Base-by-base conservation (phyloP, 2,797 vertebrate species). In the Rhodeus uyekii region DNA sequence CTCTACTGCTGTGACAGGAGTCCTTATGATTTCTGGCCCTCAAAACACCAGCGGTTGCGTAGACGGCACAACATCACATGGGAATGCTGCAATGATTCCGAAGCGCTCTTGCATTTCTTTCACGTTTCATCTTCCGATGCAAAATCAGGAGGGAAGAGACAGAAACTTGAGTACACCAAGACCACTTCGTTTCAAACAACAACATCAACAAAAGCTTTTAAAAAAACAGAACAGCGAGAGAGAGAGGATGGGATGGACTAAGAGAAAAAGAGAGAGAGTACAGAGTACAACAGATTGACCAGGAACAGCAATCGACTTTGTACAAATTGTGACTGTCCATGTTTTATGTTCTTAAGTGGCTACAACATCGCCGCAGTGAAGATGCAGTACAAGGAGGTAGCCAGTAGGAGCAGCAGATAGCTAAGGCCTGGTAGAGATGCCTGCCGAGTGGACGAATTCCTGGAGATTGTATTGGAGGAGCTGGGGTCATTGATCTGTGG, bases 321-420 rank as follows among this genome's bases (percentile, higher is more conserved):
- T 93, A 94, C 92, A 94, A 93, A 93, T 91, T 63, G 85, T 88
- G 82, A 92, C 89, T 90, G 91, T 94, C 90, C 88, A 38, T 83
- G 76, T 84, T 86, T 74, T 76, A 83, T 79, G 19, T 79, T 85
- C 50, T 79, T 19, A 36, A 10, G 60, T 82, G 85, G 92, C 93
- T 94, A 95, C 93, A 94, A 92, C 80, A 72, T 67, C 6, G 12
- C 19, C 22, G 74, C 50, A 2, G 44, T 46, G 83, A 86, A 85
- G 87, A 81, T 86, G 90, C 89, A 92, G 89, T 90, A 91, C 79
- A 92, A 90, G 84, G 91, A 87, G 86, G 84, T 87, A 50, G 90
- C 86, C 92, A 94, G 88, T 18, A 74, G 90, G 86, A 92, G 92
- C 90, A 94, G 89, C 87, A 93, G 89, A 29, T 86, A 84, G 80